Evolutionary conservation across 2,113 vertebrate genomes (phyloP).

Genomic region (Prolemur simus): DNA sequence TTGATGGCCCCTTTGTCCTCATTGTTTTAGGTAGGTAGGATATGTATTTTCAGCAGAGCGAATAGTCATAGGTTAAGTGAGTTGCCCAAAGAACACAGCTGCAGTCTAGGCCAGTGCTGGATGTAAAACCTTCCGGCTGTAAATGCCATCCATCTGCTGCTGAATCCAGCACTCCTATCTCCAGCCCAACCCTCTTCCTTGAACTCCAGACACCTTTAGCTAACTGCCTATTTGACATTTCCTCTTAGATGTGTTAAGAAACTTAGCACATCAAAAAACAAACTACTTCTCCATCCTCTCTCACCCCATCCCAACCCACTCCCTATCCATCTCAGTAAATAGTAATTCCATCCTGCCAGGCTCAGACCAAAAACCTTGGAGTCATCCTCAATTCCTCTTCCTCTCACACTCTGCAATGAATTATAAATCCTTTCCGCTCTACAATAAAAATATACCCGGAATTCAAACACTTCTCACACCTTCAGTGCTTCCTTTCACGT

Average conservation of each 20-base stretch:
- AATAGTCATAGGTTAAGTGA: neutral
- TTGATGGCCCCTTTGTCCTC: neutral
- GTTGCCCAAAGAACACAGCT: neutral
- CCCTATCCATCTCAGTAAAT: neutral
- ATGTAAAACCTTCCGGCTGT: neutral
- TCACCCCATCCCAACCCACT: accelerated
- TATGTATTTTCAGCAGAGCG: neutral
- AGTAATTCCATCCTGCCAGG: neutral
- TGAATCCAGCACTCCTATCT: neutral
- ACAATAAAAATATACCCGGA: neutral
- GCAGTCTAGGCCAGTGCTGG: neutral
- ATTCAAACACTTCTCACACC: neutral
- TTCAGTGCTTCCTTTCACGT: neutral
- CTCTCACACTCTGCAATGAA: neutral
- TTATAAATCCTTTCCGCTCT: neutral
- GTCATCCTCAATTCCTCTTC: neutral
- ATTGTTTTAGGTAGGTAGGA: neutral
- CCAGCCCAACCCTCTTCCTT: neutral
- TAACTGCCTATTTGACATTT: neutral
- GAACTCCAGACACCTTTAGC: neutral
- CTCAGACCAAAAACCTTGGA: neutral
- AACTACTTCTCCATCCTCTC: neutral
- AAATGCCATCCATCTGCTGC: neutral
- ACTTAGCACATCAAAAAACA: neutral
- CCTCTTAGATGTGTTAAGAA: neutral